Percentiles rank a stretch among this genome's conserved stretches.
These are phyloP conservation scores for Apteryx owenii DNA, from an alignment of 2,113 vertebrate species.

Conservation along the genomic window DNA sequence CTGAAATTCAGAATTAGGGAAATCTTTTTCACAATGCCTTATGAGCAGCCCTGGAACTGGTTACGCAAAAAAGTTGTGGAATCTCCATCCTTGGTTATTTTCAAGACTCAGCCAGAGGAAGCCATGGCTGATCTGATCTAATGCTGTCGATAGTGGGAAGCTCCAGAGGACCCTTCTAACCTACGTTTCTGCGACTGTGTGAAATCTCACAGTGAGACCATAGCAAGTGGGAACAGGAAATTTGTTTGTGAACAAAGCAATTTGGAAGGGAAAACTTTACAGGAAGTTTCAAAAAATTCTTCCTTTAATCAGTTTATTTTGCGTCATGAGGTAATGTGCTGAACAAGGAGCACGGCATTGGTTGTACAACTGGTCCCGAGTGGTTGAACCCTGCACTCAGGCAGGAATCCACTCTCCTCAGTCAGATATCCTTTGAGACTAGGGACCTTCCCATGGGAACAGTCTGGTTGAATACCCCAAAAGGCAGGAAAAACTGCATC, in stretches of 20 bases:
- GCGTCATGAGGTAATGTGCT: not conserved
- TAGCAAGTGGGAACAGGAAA: not conserved
- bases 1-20: not conserved
- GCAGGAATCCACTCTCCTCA: not conserved
- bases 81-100: not conserved
- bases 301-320: not conserved
- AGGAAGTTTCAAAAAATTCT: not conserved
- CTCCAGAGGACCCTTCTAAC: not conserved
- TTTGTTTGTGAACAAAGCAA: not conserved
- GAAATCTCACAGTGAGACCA: not conserved
- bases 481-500: not conserved
- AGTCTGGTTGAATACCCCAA: not conserved
- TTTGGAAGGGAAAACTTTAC: not conserved
- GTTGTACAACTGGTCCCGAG: not conserved
- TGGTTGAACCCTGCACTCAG: not conserved
- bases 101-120: not conserved
- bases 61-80: fast-evolving
- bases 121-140: fast-evolving
- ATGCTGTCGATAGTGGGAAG: not conserved
- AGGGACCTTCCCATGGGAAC: not conserved
- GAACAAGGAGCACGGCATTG: not conserved
- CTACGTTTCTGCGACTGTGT: not conserved
- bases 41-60: not conserved
- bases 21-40: not conserved
- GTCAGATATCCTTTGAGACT: not conserved